phyloP scores from a whole-genome alignment of 2,797 vertebrate species.

The Morus bassanus region DNA sequence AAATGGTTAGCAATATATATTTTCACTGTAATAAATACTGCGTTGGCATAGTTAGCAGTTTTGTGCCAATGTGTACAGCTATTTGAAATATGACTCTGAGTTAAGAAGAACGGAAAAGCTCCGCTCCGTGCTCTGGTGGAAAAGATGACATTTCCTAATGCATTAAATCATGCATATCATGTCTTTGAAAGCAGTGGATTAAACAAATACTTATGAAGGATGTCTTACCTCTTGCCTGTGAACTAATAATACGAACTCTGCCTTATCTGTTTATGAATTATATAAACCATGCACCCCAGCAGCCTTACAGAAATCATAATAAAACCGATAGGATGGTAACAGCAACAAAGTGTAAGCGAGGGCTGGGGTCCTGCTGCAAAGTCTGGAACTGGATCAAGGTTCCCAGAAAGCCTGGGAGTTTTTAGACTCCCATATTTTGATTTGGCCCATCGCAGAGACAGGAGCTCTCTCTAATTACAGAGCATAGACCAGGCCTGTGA shows the following conservation, averaged over 20 bases:
- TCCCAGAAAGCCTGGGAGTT: background rate
- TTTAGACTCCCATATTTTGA: background rate
- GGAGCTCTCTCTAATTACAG: background rate
- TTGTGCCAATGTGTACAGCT: conserved; percentile 21
- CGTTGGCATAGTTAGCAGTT: background rate
- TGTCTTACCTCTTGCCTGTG: conserved; percentile 31
- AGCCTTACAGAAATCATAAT: background rate
- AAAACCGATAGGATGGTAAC: background rate
- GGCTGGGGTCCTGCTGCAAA: background rate
- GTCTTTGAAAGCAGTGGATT: conserved; percentile 32
- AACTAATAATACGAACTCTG: conserved; percentile 20
- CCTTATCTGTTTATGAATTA: conserved; percentile 40
- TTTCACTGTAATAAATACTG: conserved; percentile 33
- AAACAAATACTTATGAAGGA: conserved; percentile 32
- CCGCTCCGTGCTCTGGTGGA: background rate
- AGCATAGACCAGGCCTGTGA: background rate
- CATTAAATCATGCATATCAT: background rate
- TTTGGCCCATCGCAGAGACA: background rate
- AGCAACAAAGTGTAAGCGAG: background rate
- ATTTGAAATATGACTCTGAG: conserved; percentile 28
- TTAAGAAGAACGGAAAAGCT: background rate
- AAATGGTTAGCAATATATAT: conserved; percentile 34
- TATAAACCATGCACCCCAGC: background rate
- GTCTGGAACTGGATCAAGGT: background rate
- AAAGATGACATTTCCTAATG: conserved; percentile 41